Evolutionary conservation across 64 coral and sea anemone genomes (phyloP).

Genomic region (Pocillopora verrucosa): DNA sequence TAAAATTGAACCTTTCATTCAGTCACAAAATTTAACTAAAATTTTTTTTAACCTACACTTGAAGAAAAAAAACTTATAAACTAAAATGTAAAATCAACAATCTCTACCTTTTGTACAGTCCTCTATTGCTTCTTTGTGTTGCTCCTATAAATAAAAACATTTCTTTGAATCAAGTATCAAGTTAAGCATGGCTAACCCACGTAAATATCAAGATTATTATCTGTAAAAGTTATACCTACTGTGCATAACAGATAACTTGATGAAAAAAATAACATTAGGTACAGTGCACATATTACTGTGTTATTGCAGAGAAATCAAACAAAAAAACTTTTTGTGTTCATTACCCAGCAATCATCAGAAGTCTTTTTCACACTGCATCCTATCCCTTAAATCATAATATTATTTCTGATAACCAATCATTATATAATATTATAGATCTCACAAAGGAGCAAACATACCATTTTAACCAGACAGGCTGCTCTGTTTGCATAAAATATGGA

Average conservation of each 20-base stretch:
- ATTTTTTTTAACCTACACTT: no score
- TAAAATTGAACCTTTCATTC: no score
- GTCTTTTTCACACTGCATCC: no score
- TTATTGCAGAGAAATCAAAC: no score
- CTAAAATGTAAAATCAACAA: not conserved
- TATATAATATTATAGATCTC: no score
- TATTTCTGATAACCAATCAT: no score
- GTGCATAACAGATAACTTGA: not conserved
- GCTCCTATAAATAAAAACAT: constrained; percentile 37
- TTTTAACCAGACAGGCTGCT: constrained; percentile 88
- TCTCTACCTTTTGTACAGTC: constrained; percentile 84
- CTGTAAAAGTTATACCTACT: not conserved
- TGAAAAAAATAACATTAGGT: no score
- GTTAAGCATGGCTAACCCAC: not conserved
- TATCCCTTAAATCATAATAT: no score
- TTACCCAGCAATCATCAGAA: no score
- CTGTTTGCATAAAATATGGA: constrained; percentile 95
- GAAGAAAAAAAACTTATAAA: not conserved
- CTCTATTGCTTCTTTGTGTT: constrained; percentile 81
- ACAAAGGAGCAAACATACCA: constrained; percentile 57
- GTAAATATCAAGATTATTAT: not conserved
- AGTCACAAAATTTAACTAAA: no score
- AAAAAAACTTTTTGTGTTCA: no score
- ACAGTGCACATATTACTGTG: no score
- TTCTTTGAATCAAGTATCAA: not conserved